Evolutionary conservation across 1,140 invertebrate genomes (phyloP).

Genomic region (Achatina immaculata): DNA sequence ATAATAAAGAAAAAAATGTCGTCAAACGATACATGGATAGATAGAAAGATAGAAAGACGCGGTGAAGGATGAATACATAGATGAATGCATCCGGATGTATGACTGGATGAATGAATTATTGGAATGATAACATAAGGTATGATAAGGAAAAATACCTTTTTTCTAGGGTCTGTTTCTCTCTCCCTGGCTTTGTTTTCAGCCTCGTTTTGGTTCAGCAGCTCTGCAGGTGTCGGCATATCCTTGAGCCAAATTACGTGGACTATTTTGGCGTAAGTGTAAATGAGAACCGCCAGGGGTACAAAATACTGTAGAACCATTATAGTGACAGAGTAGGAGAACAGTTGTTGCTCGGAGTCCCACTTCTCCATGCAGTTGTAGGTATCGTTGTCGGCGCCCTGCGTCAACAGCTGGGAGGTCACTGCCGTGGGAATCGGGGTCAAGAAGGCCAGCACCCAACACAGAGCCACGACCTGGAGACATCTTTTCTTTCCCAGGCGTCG

Average conservation of each 20-base stretch:
- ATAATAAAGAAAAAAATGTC: no score
- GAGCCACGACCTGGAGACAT: constrained; percentile 80
- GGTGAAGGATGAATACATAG: no score
- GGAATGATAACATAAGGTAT: not conserved
- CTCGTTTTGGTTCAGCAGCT: constrained; percentile 29
- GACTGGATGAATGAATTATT: not conserved
- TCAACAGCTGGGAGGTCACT: constrained; percentile 74
- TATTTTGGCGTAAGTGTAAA: constrained; percentile 90
- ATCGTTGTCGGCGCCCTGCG: constrained; percentile 13
- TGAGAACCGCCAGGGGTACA: constrained; percentile 84
- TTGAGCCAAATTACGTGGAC: constrained; percentile 90
- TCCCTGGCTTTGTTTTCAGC: constrained; percentile 88
- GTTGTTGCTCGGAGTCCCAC: constrained; percentile 68
- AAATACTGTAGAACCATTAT: constrained; percentile 88
- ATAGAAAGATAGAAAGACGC: no score
- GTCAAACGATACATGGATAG: no score
- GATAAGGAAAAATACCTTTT: constrained; percentile 79
- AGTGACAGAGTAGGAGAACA: constrained; percentile 81
- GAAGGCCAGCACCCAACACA: constrained; percentile 84
- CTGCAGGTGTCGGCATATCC: constrained; percentile 75
- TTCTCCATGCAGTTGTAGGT: constrained; percentile 55
- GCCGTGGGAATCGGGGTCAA: constrained; percentile 85
- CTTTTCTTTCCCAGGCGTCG: constrained; percentile 82
- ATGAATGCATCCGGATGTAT: not conserved
- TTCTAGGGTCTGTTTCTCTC: constrained; percentile 85